These are phyloP conservation scores for Panulirus ornatus DNA, from an alignment of 1,140 invertebrate species.

Conservation along the genomic window DNA sequence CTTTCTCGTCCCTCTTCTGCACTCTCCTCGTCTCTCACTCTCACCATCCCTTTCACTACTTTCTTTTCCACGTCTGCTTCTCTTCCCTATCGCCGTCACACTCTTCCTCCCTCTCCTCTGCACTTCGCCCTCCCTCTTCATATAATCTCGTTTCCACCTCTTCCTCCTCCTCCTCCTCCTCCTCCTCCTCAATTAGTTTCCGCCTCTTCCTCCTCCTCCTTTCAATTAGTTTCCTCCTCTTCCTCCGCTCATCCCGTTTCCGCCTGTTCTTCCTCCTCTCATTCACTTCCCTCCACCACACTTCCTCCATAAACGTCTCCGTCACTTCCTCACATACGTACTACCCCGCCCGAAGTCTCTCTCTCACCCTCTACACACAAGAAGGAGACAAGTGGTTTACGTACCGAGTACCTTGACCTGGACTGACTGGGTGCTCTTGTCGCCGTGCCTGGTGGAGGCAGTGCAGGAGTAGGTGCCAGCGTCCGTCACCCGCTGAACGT, in stretches of 20 bases:
- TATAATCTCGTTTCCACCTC: too few relatives aligned
- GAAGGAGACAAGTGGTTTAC: background rate
- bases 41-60: background rate
- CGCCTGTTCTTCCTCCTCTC: background rate
- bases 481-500: slow-evolving; percentile 81
- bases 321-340: background rate
- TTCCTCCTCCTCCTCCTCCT: too few relatives aligned
- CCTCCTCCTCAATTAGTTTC: background rate
- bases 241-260: background rate
- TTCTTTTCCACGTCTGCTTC: background rate
- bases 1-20: background rate
- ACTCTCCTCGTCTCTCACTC: background rate
- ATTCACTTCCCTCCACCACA: background rate
- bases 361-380: background rate
- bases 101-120: background rate
- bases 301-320: background rate
- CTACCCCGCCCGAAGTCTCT: background rate
- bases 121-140: background rate
- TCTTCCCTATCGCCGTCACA: too few relatives aligned
- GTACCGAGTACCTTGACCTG: slow-evolving; percentile 92
- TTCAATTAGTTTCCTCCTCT: background rate
- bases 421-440: slow-evolving; percentile 81
- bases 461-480: slow-evolving; percentile 81
- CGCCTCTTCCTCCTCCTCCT: background rate
- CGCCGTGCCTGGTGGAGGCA: slow-evolving; percentile 77